Percentiles rank a stretch among this genome's conserved stretches.
Conservation (phyloP, 1,140 invertebrate species). For the Heliothis virescens region DNA sequence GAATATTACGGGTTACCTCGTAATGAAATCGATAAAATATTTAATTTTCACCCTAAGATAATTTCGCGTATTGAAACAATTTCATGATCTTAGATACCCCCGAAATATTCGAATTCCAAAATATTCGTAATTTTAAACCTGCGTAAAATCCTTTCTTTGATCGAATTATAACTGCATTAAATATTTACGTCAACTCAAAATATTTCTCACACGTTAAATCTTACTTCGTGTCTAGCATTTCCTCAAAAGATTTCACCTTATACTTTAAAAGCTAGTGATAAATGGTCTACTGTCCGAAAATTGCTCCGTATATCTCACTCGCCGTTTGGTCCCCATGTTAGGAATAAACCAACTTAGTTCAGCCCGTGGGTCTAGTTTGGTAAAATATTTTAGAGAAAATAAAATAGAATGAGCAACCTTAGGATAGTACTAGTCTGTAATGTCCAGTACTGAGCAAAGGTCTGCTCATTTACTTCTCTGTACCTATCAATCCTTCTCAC, state of each 20-base stretch:
- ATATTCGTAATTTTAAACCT: no score
- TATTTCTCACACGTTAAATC: neutral
- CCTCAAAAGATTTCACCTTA: conserved; percentile 12
- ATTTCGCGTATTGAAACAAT: no score
- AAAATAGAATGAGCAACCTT: neutral
- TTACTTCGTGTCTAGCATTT: neutral
- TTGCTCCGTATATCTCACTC: conserved; percentile 21
- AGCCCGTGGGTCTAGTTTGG: conserved; percentile 2
- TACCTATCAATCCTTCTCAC: no score
- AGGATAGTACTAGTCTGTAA: neutral
- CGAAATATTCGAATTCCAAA: no score
- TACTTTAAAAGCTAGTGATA: conserved; percentile 21
- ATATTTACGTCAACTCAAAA: neutral
- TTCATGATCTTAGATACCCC: no score
- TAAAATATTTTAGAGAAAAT: neutral
- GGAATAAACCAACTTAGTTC: neutral
- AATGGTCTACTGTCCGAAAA: conserved; percentile 18
- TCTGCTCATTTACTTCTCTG: no score
- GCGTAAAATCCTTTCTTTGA: no score
- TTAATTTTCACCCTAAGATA: no score
- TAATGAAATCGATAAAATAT: no score
- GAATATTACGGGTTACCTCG: no score
- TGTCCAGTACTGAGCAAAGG: no score
- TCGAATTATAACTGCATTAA: no score
- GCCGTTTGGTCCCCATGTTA: neutral